Percentiles rank a stretch among this genome's conserved stretches.
Conservation (phyloP, 1,140 invertebrate species). For the Leptoteleia sp. region DNA sequence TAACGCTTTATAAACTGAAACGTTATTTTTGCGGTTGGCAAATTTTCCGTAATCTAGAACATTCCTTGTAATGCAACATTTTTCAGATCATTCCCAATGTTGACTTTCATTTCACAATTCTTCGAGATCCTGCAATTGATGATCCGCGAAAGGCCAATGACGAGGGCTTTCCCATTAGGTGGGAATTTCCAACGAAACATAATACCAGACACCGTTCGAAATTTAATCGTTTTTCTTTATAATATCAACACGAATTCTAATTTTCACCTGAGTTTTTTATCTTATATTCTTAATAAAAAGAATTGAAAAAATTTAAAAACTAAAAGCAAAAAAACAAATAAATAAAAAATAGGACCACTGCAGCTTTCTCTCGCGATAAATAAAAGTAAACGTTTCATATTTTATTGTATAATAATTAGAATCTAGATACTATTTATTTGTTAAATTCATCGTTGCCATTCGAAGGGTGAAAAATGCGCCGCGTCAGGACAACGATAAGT, state of each 20-base stretch:
- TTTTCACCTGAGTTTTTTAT: neutral
- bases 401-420: too few relatives aligned
- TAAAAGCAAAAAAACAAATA: too few relatives aligned
- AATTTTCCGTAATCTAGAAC: too few relatives aligned
- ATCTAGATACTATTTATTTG: too few relatives aligned
- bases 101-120: slow-evolving; percentile 40
- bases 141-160: slow-evolving; percentile 27
- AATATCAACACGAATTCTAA: neutral
- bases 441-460: neutral
- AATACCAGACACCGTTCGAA: neutral
- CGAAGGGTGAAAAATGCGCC: slow-evolving; percentile 20
- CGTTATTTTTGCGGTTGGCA: too few relatives aligned
- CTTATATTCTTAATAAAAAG: neutral
- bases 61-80: too few relatives aligned
- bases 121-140: slow-evolving; percentile 22
- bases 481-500: slow-evolving; percentile 5
- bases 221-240: neutral
- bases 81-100: too few relatives aligned
- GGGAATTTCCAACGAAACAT: slow-evolving; percentile 21
- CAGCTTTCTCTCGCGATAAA: neutral
- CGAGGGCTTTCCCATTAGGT: slow-evolving; percentile 35
- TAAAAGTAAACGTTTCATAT: neutral
- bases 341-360: too few relatives aligned
- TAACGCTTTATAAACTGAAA: too few relatives aligned
- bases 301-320: too few relatives aligned